These are phyloP conservation scores for Cephus pulcher DNA, from an alignment of 2,888 invertebrate species.

Conservation along the genomic window DNA sequence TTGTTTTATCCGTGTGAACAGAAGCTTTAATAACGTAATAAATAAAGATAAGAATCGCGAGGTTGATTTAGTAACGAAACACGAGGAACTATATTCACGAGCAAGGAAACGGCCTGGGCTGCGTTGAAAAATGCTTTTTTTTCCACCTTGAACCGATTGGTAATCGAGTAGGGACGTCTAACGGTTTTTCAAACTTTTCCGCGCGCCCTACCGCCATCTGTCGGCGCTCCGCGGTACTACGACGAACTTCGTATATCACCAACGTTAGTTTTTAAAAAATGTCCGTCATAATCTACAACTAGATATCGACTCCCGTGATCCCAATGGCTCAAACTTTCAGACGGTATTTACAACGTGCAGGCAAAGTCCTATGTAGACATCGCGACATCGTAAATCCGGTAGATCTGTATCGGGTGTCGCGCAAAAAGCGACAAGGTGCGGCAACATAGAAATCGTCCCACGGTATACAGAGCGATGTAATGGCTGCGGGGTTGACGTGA, in stretches of 20 bases:
- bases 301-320: neutral
- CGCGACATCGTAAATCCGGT: constrained; percentile 24
- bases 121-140: neutral
- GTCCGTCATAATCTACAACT: neutral
- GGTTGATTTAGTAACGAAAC: neutral
- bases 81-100: neutral
- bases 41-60: constrained; percentile 51
- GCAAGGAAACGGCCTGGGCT: neutral
- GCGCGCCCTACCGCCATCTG: too few species aligned
- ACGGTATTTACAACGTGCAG: neutral
- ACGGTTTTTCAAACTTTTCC: neutral
- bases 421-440: constrained; percentile 32
- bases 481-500: neutral
- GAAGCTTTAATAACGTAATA: constrained; percentile 57
- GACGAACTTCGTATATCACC: neutral
- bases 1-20: constrained; percentile 41
- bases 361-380: neutral
- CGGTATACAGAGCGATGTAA: neutral
- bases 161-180: neutral
- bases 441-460: constrained; percentile 6
- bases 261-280: neutral
- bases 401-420: constrained; percentile 18
- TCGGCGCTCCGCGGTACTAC: neutral
- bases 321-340: neutral
- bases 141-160: neutral